A percentile compares a stretch with the other conserved stretches of the same genome.
Evolutionary conservation across 2,797 vertebrate genomes (phyloP).

Genomic region (Poeciliopsis paucimaculata): DNA sequence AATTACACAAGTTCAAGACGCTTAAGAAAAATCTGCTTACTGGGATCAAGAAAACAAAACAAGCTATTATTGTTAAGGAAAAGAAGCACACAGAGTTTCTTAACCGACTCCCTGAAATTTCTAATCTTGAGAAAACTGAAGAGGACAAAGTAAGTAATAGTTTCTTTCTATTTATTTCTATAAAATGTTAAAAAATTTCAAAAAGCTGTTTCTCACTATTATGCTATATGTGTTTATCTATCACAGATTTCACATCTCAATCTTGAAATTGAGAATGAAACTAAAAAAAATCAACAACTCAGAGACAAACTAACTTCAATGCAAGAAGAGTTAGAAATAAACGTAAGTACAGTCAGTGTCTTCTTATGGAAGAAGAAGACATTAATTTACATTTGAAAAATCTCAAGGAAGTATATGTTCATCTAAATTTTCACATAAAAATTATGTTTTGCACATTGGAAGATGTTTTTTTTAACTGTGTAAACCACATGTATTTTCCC

Average conservation of each 20-base stretch:
- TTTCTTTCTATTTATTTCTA: neutral
- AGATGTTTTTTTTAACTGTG: neutral
- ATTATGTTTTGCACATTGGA: neutral
- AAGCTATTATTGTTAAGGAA: constrained; percentile 25
- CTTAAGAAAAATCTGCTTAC: constrained; percentile 29
- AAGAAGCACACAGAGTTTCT: constrained; percentile 26
- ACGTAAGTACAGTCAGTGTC: constrained; percentile 65
- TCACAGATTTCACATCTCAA: constrained; percentile 68
- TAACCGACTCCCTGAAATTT: constrained; percentile 37
- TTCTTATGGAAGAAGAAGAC: neutral
- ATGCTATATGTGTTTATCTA: neutral
- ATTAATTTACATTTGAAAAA: neutral
- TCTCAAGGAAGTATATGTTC: neutral
- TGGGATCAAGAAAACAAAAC: constrained; percentile 47
- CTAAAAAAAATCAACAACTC: constrained; percentile 43
- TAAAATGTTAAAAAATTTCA: neutral
- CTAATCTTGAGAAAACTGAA: constrained; percentile 35
- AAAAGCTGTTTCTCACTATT: neutral
- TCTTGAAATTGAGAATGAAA: constrained; percentile 59
- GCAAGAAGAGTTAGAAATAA: constrained; percentile 57
- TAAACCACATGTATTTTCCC: neutral
- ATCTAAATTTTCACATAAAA: neutral
- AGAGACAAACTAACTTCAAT: constrained; percentile 41
- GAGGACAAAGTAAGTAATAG: constrained; percentile 39
- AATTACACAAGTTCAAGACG: constrained; percentile 46